These are phyloP conservation scores for Pongo pygmaeus DNA, from an alignment of 2,113 vertebrate species.

Conservation along the genomic window DNA sequence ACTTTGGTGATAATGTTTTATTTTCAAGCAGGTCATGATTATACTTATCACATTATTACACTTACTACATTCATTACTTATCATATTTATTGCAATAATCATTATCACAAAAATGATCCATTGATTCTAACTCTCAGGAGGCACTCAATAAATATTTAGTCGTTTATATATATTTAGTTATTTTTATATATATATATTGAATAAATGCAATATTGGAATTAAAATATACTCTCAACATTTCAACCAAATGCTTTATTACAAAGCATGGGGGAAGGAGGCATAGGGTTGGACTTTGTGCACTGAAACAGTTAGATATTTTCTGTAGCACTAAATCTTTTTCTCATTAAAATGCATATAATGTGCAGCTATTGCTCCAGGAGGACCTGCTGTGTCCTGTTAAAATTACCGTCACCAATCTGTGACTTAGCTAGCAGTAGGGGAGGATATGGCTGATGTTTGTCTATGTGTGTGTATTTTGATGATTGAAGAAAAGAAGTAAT, in stretches of 20 bases:
- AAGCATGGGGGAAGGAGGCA: not conserved
- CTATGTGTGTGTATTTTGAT: constrained; percentile 41
- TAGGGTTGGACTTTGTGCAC: not conserved
- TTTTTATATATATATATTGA: not conserved
- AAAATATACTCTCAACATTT: constrained; percentile 11
- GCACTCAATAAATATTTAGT: constrained; percentile 18
- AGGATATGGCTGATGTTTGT: constrained; percentile 29
- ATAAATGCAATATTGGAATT: constrained; percentile 40
- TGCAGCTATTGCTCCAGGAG: not conserved
- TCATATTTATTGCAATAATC: not conserved
- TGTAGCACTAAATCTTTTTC: not conserved
- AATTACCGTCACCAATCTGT: not conserved
- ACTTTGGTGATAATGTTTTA: not conserved
- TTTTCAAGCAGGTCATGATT: not conserved
- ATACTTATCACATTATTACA: not conserved
- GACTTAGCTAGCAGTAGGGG: not conserved
- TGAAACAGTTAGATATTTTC: not conserved
- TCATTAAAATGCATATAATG: constrained; percentile 59
- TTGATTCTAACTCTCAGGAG: constrained; percentile 10
- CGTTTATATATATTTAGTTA: not conserved
- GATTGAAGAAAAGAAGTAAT: constrained; percentile 34
- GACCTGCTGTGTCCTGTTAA: constrained; percentile 46
- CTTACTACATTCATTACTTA: not conserved
- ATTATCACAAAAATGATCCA: constrained; percentile 22
- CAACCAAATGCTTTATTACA: constrained; percentile 14